Percentiles rank a stretch among this genome's conserved stretches.
These are phyloP conservation scores for Ashinkailepas kermadecensis DNA, from an alignment of 2,888 invertebrate genomes.

Conservation along the genomic window DNA sequence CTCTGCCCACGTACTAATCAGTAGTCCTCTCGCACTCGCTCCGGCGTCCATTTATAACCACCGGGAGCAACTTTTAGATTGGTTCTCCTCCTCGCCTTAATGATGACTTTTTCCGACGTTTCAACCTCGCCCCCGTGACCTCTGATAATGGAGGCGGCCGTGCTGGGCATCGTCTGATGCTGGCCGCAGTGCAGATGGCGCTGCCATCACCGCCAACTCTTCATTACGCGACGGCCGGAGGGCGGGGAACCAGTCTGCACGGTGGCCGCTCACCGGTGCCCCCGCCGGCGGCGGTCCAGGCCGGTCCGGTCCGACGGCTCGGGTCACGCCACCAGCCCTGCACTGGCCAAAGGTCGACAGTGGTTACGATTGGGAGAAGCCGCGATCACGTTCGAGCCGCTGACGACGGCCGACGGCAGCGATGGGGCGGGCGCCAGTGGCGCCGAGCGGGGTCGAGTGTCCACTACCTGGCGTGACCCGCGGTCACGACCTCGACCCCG, in stretches of 20 bases:
- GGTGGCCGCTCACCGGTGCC: background rate
- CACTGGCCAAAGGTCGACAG: constrained; percentile 63
- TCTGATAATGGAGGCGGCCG: constrained; percentile 15
- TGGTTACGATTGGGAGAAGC: background rate
- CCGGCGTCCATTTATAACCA: constrained; percentile 2
- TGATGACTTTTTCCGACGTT: constrained; percentile 21
- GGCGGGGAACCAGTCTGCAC: no score
- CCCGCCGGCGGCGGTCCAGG: background rate
- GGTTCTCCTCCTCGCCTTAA: constrained; percentile 10
- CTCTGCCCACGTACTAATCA: background rate
- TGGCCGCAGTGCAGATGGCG: background rate
- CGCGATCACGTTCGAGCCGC: background rate
- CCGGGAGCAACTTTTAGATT: constrained; percentile 20
- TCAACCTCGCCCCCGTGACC: constrained; percentile 14
- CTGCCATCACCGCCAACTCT: background rate
- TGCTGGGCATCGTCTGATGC: background rate
- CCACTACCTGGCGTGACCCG: background rate
- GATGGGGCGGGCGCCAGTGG: background rate
- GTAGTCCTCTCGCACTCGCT: background rate
- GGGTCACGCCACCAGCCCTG: constrained; percentile 71
- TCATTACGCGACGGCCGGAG: background rate
- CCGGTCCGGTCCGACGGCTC: background rate
- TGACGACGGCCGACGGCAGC: background rate
- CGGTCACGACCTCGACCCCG: background rate
- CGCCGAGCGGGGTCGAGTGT: background rate